Conservation (phyloP, 2,113 vertebrate species). For the Miniopterus natalensis region DNA sequence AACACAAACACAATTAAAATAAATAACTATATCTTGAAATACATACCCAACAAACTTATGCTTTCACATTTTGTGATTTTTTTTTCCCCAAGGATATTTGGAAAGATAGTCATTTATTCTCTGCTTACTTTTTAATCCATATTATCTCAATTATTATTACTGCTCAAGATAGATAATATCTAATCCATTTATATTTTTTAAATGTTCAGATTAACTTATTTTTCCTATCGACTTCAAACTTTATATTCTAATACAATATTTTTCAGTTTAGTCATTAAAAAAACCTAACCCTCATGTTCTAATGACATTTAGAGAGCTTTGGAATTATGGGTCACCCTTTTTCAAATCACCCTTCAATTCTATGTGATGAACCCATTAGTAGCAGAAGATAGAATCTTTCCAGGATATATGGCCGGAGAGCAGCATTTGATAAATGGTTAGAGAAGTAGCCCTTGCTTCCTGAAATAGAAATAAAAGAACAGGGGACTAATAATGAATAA, state of each 20-base stretch:
- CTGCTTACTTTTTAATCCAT: conserved; percentile 13
- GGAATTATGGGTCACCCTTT: conserved; percentile 73
- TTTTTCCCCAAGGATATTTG: background rate
- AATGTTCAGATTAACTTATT: conserved; percentile 75
- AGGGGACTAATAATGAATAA: conserved; percentile 45
- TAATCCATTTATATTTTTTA: conserved; percentile 5
- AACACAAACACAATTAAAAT: conserved; percentile 12
- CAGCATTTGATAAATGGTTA: conserved; percentile 85
- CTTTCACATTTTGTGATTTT: background rate
- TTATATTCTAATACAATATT: conserved; percentile 6
- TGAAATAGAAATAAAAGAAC: conserved; percentile 77
- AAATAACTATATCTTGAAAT: conserved; percentile 40
- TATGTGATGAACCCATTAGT: conserved; percentile 83
- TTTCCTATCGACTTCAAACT: conserved; percentile 63
- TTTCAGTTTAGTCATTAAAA: conserved; percentile 57
- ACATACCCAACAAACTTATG: background rate
- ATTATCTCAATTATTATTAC: background rate
- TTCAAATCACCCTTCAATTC: conserved; percentile 82
- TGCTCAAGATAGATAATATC: background rate
- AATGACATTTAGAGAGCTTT: conserved; percentile 85
- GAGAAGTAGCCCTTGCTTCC: conserved; percentile 71
- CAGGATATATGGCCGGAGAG: conserved; percentile 79
- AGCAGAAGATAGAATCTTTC: conserved; percentile 82
- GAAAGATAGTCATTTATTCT: background rate
- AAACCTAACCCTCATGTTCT: conserved; percentile 81